These are phyloP conservation scores for Pseudochirops cupreus DNA, from an alignment of 2,797 vertebrate genomes.

Conservation along the genomic window DNA sequence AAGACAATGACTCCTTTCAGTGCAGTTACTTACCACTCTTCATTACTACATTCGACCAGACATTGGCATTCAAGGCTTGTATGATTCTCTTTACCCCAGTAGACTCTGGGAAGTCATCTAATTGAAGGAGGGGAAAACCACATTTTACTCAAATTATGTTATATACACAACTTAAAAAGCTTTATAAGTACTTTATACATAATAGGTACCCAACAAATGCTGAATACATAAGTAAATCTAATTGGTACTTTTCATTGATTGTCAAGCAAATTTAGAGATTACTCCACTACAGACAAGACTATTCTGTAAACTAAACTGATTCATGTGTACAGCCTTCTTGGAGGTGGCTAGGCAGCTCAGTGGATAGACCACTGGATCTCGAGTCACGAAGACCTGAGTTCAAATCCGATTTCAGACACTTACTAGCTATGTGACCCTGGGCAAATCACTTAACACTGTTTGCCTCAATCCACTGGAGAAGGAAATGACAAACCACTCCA, in stretches of 20 bases:
- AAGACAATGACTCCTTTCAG: conserved; percentile 18
- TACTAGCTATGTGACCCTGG: not conserved
- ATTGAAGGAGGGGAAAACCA: conserved; percentile 25
- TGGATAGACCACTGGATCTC: not conserved
- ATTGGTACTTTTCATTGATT: not conserved
- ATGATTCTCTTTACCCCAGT: conserved; percentile 96
- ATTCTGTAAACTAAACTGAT: conserved; percentile 44
- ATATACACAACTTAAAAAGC: not conserved
- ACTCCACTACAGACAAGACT: conserved; percentile 18
- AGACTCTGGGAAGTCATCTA: conserved; percentile 99
- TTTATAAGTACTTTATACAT: not conserved
- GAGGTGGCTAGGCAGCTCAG: not conserved
- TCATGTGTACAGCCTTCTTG: not conserved
- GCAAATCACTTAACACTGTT: not conserved
- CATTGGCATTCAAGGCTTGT: conserved; percentile 97
- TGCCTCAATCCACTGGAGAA: not conserved
- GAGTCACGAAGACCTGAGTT: not conserved
- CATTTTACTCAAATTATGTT: not conserved
- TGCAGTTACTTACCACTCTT: conserved; percentile 90
- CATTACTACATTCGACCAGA: conserved; percentile 98
- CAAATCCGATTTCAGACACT: not conserved
- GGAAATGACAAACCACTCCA: not conserved
- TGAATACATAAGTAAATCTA: not conserved
- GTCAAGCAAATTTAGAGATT: conserved; percentile 28
- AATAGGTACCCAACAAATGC: not conserved